Evolutionary conservation across 2,888 invertebrate species (phyloP).

Genomic region (Cryptus armator): DNA sequence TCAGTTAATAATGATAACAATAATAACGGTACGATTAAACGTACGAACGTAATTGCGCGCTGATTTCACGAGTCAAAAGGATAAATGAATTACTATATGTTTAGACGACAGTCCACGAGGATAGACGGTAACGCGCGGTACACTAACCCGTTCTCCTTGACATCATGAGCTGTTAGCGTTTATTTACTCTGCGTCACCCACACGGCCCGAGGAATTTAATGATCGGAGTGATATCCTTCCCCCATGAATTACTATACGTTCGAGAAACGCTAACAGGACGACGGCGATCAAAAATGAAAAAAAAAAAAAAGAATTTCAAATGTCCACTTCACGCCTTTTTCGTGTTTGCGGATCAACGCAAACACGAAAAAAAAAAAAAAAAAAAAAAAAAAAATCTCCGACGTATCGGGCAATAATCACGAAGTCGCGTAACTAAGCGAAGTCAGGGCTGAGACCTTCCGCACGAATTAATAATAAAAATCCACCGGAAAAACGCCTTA

Average conservation of each 20-base stretch:
- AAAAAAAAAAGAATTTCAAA: background rate
- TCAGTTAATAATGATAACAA: background rate
- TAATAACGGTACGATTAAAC: background rate
- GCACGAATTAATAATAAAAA: background rate
- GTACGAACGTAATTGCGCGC: background rate
- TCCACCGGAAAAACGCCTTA: background rate
- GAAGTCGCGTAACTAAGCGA: background rate
- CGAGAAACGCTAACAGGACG: background rate
- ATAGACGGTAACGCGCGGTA: slow-evolving; percentile 3
- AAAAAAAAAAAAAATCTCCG: background rate
- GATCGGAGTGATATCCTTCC: background rate
- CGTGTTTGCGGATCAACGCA: background rate
- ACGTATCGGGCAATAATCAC: background rate
- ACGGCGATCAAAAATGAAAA: background rate
- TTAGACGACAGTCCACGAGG: background rate
- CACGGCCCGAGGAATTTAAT: slow-evolving; percentile 31
- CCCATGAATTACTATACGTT: background rate
- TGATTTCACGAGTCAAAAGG: background rate
- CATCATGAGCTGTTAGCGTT: slow-evolving; percentile 38
- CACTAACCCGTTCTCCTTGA: slow-evolving; percentile 63
- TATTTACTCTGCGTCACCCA: slow-evolving; percentile 32
- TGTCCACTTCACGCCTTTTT: too few relatives aligned
- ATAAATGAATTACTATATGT: background rate
- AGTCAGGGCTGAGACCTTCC: background rate
- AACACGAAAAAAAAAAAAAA: background rate